Percentiles rank a stretch among this genome's conserved stretches.
These are phyloP conservation scores for Quiscalus mexicanus DNA, from an alignment of 2,113 vertebrate genomes.

Conservation along the genomic window DNA sequence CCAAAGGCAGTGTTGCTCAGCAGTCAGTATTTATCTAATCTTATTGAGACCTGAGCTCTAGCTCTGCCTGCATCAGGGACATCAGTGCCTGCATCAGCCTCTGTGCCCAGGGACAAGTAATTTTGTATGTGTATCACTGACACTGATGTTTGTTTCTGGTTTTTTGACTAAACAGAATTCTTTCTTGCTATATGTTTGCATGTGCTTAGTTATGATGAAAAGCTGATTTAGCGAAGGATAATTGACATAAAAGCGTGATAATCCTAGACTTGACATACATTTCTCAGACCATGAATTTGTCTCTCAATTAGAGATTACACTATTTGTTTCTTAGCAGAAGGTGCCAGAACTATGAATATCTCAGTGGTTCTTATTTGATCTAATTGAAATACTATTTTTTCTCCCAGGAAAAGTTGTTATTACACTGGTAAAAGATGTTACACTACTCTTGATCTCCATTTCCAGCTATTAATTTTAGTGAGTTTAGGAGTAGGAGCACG, in stretches of 20 bases:
- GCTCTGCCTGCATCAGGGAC: not conserved
- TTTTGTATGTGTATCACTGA: not conserved
- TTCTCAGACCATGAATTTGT: not conserved
- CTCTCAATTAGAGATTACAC: not conserved
- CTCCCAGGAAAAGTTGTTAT: not conserved
- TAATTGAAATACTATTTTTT: not conserved
- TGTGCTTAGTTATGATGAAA: not conserved
- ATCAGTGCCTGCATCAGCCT: not conserved
- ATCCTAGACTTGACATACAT: not conserved
- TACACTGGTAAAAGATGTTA: not conserved
- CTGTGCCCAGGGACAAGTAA: not conserved
- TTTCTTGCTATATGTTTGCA: not conserved
- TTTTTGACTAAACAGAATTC: not conserved
- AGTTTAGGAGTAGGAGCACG: not conserved
- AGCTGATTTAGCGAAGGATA: not conserved
- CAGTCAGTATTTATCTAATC: not conserved
- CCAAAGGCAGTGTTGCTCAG: not conserved
- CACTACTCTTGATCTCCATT: not conserved
- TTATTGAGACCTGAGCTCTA: not conserved
- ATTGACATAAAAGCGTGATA: not conserved
- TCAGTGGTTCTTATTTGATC: not conserved
- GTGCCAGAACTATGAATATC: not conserved
- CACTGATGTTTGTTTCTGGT: not conserved
- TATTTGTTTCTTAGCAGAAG: not conserved
- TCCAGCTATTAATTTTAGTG: not conserved